Evolutionary conservation across 2,888 invertebrate genomes (phyloP).

Genomic region (Lasioglossum leucozonium): DNA sequence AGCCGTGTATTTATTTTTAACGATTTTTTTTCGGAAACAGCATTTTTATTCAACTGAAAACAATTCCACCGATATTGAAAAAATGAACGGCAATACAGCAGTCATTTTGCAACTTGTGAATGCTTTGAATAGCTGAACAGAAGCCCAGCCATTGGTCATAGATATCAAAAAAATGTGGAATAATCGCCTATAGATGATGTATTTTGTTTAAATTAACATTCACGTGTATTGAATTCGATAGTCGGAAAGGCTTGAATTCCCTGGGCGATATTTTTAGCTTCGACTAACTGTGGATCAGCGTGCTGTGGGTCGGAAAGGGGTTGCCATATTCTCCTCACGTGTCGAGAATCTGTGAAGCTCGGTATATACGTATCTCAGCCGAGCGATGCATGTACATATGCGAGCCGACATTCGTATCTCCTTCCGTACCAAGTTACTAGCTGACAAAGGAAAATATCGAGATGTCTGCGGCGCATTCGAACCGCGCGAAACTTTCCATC

Average conservation of each 20-base stretch:
- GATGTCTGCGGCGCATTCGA: neutral
- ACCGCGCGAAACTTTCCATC: slow-evolving; percentile 21
- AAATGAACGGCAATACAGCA: neutral
- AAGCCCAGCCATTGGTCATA: too few relatives aligned
- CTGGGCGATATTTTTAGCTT: neutral
- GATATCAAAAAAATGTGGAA: too few relatives aligned
- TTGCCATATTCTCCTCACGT: slow-evolving; percentile 11
- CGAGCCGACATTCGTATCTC: slow-evolving; percentile 24
- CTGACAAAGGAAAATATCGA: slow-evolving; percentile 38
- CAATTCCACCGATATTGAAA: neutral
- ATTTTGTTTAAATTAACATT: neutral
- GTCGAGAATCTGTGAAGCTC: slow-evolving; percentile 6
- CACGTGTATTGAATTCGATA: neutral
- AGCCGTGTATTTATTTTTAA: neutral
- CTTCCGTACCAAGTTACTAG: neutral
- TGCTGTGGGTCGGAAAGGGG: neutral
- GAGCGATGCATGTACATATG: neutral
- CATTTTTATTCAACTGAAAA: neutral
- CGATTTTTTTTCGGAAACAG: neutral
- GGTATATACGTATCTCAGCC: slow-evolving; percentile 15
- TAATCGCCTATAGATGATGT: neutral
- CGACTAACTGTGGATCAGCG: slow-evolving; percentile 7
- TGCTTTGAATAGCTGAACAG: neutral
- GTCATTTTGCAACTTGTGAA: neutral
- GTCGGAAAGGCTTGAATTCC: neutral